Evolutionary conservation across 2,888 invertebrate genomes (phyloP), one percentile per base, ranked within the genome.

Genomic region (Drosophila birchii): DNA sequence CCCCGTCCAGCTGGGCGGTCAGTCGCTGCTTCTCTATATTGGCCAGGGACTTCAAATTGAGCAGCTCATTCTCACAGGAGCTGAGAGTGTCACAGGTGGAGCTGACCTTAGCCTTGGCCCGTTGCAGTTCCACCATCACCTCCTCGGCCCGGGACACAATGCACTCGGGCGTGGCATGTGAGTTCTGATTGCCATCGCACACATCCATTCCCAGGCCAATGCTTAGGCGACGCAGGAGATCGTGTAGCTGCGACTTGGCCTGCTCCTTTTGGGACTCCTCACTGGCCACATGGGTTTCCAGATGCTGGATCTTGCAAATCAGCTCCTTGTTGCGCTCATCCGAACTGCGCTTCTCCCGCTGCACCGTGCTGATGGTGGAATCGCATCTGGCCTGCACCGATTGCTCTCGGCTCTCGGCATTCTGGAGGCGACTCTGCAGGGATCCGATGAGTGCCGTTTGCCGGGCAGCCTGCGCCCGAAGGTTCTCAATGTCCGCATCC

Each of bases 391-490:
- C 93, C 77, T 95, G 95, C 18, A 96, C 93, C 81, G 94, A 94
- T 51, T 96, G 94, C 89, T 97, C 96, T 58, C 95, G 93, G 84
- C 96, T 96, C 90, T 97, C 97, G 44, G 96, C 93, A 74, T 96
- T 96, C 92, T 96, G 94, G 45, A 97, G 94, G 68, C 97, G 95
- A 91, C 96, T 96, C 90, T 96, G 96, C 56, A 97, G 94, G 0
- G 97, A 97, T 5, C 95, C 94, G 79, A 97, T 96, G 49, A 97
- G 94, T 0, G 97, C 95, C 85, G 95, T 96, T 91, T 97, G 97
- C 41, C 97, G 93, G 1, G 97, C 97, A 53, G 96, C 95, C 92
- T 97, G 97, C 76, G 97, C 96, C 9, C 96, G 96, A 82, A 97
- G 96, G 20, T 95, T 95, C 91, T 97, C 97, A 34, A 95, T 95